Base-by-base conservation (phyloP, 2,113 vertebrate species). In the Crotalus tigris region DNA sequence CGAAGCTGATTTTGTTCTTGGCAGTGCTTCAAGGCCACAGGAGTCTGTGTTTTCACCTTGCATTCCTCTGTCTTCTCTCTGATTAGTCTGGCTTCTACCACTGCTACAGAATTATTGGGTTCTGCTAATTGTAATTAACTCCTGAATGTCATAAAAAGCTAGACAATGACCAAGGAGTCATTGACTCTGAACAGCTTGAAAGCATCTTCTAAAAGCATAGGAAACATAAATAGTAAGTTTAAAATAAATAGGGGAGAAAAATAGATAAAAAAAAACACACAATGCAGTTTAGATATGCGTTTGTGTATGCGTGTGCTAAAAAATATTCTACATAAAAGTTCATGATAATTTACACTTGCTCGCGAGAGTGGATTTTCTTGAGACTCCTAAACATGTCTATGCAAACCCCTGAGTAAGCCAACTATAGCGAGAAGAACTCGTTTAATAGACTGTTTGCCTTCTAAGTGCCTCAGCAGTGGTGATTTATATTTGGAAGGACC, bases 391-490 rank as follows among this genome's bases (percentile, higher is more conserved):
- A 17, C 15, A 3, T 54, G 49, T 54, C 0, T 87, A 6, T 13
- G 59, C 33, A 59, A 17, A 89, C 13, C 8, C 44, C 51, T 3
- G 17, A 1, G 9, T 86, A 26, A 93, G 54, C 39, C 92, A 95
- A 33, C 17, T 19, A 4, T 26, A 7, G 49, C 26, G 9, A 90
- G 33, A 91, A 33, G 23, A 87, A 64, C 46, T 5, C 54, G 24
- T 91, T 92, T 69, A 69, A 6, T 29, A 93, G 87, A n/a, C 44
- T 23, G 51, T 54, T 85, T 61, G 87, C 90, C 69, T 91, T 85
- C 87, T 24, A 1, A 46, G 87, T 5, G 17, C 39, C 26, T 91
- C 49, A 75, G 26, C 64, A 0, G 3, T 19, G 39, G 26, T 90
- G 12, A 17, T 92, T 93, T 91, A 26, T 81, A 1, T 0, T 19